Base-by-base conservation (phyloP, 2,888 invertebrate species). In the Pristionchus exspectatus region DNA sequence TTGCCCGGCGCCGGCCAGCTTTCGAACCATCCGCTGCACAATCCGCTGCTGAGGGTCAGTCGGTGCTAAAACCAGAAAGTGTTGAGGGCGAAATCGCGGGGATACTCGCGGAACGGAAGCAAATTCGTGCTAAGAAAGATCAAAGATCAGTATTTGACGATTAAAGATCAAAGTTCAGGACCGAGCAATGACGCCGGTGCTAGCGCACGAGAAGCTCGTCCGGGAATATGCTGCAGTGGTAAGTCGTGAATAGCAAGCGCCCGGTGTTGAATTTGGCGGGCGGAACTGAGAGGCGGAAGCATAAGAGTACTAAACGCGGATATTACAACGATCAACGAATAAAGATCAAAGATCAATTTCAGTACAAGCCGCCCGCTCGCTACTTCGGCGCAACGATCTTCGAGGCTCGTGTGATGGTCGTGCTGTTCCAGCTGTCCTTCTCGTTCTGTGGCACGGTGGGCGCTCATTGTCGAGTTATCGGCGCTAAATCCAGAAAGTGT, bases 401-500 rank as follows among this genome's bases (percentile, higher is more conserved):
- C 30, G 66, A 66, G n/a, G 44, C 50, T 14, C 87, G 87, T 18
- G 30, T 87, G 54, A 69, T 63, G 66, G 14, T 44, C 14, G 50
- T 44, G 0, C 87, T 87, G 50, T 87, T 87, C 87, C 21, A 30
- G 63, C 69, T 87, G 30, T 87, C 66, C 63, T 87, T 87, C 87
- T 87, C 87, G 16, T 38, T 69, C 3, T 87, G 69, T 24, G 87
- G 44, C 14, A 87, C 87, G 69, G 87, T 87, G 24, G 24, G 74
- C 0, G 33, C 21, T 16, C 5, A 16, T 2, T 3, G 1, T 21
- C 16, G 44, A 50, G 44, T 50, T 3, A 9, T 9, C 4, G 44
- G 44, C 9, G 44, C 44, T 50, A 50, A 50, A 50, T 50, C 44
- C 44, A 50, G 44, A 9, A 50, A 50, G 44, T 50, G 72, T n/a